Percentiles rank a stretch among this genome's conserved stretches.
Evolutionary conservation across 2,888 invertebrate species (phyloP).

Genomic region (Hydroisotoma schaefferi): DNA sequence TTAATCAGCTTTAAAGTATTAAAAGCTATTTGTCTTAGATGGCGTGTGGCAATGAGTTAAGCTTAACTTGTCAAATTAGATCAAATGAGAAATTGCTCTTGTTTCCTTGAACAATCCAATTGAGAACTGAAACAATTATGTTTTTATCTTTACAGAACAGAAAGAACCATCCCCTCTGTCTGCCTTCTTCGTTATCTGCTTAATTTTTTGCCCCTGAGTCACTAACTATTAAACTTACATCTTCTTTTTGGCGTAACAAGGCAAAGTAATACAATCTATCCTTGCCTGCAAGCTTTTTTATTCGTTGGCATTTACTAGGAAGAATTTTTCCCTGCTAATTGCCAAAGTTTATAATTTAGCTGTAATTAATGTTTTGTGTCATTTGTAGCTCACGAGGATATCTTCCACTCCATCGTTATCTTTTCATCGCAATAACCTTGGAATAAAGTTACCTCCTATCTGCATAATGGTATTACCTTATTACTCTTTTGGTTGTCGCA

Average conservation of each 20-base stretch:
- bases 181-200: slow-evolving; percentile 3
- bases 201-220: background rate
- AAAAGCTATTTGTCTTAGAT: slow-evolving; percentile 4
- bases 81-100: slow-evolving; percentile 16
- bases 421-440: slow-evolving; percentile 1
- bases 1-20: too few species aligned
- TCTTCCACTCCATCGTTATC: background rate
- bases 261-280: slow-evolving; percentile 1
- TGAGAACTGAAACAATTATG: slow-evolving; percentile 12
- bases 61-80: slow-evolving; percentile 14
- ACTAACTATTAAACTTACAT: background rate
- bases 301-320: background rate
- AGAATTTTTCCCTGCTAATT: slow-evolving; percentile 3
- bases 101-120: slow-evolving; percentile 10
- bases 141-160: slow-evolving; percentile 4
- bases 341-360: slow-evolving; percentile 1
- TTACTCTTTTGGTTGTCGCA: too few species aligned
- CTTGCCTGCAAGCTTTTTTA: too few species aligned
- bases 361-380: slow-evolving; percentile 10
- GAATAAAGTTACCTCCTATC: background rate
- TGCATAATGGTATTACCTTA: too few species aligned
- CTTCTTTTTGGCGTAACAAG: background rate
- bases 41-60: slow-evolving; percentile 1
- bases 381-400: background rate
- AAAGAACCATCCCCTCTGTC: background rate